Evolutionary conservation across 2,113 vertebrate genomes (phyloP).

Genomic region (Dicaeum eximium): DNA sequence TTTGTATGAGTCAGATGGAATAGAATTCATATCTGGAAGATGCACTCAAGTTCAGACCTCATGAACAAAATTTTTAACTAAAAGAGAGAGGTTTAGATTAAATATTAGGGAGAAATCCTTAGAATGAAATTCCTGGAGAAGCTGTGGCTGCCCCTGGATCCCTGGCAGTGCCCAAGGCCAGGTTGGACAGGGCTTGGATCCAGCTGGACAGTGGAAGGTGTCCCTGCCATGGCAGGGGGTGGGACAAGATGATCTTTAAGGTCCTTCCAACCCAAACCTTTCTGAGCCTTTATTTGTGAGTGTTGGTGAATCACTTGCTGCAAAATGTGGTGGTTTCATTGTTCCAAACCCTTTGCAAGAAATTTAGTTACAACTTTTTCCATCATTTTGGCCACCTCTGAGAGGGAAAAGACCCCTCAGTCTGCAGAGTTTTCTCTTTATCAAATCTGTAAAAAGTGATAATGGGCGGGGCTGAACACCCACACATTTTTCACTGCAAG

Average conservation of each 20-base stretch:
- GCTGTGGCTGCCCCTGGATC: background rate
- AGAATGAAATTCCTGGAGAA: background rate
- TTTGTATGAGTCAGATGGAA: background rate
- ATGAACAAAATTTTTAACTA: background rate
- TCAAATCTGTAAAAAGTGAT: background rate
- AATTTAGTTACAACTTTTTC: background rate
- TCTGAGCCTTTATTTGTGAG: background rate
- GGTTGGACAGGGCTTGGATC: background rate
- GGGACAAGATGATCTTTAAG: background rate
- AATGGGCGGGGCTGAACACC: background rate
- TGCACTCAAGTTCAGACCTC: background rate
- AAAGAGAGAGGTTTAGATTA: background rate
- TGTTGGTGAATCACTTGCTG: background rate
- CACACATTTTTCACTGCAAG: background rate
- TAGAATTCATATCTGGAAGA: background rate
- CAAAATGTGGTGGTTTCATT: background rate
- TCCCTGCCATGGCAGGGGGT: background rate
- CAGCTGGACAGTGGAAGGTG: accelerated
- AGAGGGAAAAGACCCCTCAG: background rate
- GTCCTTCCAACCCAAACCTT: background rate
- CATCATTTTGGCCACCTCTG: background rate
- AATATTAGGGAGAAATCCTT: background rate
- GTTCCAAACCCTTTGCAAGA: background rate
- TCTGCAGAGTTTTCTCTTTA: background rate
- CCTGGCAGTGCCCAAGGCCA: background rate